Conservation (phyloP, 2,797 vertebrate species). For the Ctenochaetus hawaiiensis region DNA sequence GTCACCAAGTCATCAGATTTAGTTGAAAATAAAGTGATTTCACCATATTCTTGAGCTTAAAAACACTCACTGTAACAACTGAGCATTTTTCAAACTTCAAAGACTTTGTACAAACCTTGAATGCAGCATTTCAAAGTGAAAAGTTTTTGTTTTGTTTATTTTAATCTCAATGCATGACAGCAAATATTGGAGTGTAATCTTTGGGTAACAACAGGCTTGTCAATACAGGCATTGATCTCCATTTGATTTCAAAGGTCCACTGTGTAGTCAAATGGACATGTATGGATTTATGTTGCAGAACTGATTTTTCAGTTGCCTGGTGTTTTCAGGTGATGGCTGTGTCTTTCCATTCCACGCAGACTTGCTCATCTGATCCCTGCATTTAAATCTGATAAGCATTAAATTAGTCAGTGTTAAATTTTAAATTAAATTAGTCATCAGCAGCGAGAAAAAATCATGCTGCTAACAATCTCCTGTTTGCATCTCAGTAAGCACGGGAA, state of each 20-base stretch:
- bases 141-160: not conserved
- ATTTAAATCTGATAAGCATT: not conserved
- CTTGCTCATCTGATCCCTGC: not conserved
- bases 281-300: slow-evolving; percentile 11
- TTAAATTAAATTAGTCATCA: slow-evolving; percentile 4
- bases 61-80: too few relatives aligned
- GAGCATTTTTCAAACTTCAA: too few relatives aligned
- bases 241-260: not conserved
- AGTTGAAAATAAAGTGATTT: too few relatives aligned
- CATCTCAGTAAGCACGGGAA: slow-evolving; percentile 46
- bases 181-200: not conserved
- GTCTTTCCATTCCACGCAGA: slow-evolving; percentile 5
- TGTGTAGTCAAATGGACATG: not conserved
- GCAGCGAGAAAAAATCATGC: slow-evolving; percentile 9
- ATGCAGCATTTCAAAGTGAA: too few relatives aligned
- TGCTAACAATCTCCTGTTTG: slow-evolving; percentile 43
- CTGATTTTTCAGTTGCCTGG: not conserved
- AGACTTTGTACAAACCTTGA: too few relatives aligned
- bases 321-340: not conserved
- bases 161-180: not conserved
- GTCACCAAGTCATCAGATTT: too few relatives aligned
- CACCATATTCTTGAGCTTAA: too few relatives aligned
- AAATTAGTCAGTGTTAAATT: not conserved
- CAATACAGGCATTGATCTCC: slow-evolving; percentile 28
- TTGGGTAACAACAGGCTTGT: slow-evolving; percentile 24